Base-by-base conservation (phyloP, 2,888 invertebrate species). In the Chydorus sphaericus region DNA sequence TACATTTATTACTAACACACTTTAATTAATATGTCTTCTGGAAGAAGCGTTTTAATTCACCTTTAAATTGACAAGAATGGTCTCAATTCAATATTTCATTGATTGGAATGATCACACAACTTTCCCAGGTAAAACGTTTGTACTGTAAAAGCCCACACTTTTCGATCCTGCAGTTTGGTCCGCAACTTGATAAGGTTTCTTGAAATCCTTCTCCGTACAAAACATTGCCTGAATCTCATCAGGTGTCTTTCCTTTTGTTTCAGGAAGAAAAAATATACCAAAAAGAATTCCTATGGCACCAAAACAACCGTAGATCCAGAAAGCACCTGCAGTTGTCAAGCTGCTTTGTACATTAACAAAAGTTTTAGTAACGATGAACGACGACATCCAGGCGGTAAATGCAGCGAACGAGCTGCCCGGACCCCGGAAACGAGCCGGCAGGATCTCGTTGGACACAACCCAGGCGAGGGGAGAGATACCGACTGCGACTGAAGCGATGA, bases 381-480 rank as follows among this genome's bases (percentile, higher is more conserved):
- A 83, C 51, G 81, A 71, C 56, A 77, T 72, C 86, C 87, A 87
- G 66, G 85, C 88, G 31, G 79, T 71, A 65, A 83, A 78, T 0
- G 85, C 83, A 0, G 84, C 81, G 8, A 88, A 69, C 7, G 85
- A 81, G 1, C 83, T 81, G 0, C 89, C 88, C 0, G 80, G 71
- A 0, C 78, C 84, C 64, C 83, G 78, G 53, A 78, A 81, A 61
- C 85, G 81, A 0, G 80, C 73, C 23, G 87, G 73, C 67, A 89
- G 82, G 23, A 87, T 67, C 65, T 88, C 87, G 1, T 83, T 79
- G 76, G 85, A 79, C 75, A 84, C 83, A 75, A 89, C 77, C 86
- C 87, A 87, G 1, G 87, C 86, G 39, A 87, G 80, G 0, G 87
- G 86, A 0, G 87, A 87, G 65, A 83, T 80, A 11, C 86, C 86